Conservation (phyloP, 2,113 vertebrate genomes). For the Dissostichus mawsoni region DNA sequence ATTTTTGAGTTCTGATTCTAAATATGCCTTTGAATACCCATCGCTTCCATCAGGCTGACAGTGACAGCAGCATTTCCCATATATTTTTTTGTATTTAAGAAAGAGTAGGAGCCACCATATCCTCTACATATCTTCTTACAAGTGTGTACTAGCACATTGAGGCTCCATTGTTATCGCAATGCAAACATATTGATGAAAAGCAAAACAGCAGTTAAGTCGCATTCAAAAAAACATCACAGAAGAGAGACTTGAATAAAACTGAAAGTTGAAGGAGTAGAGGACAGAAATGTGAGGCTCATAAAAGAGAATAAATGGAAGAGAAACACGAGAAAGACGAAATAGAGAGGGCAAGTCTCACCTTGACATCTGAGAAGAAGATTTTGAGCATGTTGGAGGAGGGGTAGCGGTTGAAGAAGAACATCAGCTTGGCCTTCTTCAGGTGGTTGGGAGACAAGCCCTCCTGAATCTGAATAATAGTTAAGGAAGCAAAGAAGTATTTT, state of each 20-base stretch:
- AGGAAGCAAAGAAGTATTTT: conserved; percentile 40
- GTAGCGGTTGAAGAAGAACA: conserved; percentile 99
- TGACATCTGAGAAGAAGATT: conserved; percentile 99
- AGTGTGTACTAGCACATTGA: background rate
- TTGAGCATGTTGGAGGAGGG: conserved; percentile 99
- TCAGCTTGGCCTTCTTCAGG: conserved; percentile 99
- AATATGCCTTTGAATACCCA: background rate
- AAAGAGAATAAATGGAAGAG: background rate
- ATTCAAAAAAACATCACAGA: background rate
- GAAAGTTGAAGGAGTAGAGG: background rate
- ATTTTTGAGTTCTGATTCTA: conserved; percentile 24
- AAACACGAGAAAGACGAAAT: background rate
- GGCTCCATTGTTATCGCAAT: no score
- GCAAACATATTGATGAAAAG: background rate
- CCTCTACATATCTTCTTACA: background rate
- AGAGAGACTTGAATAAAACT: background rate
- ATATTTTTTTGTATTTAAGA: background rate
- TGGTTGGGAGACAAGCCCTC: conserved; percentile 99
- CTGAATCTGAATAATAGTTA: conserved; percentile 86
- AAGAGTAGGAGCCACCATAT: background rate
- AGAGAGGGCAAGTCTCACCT: conserved; percentile 86
- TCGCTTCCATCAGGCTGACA: background rate
- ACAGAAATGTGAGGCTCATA: background rate
- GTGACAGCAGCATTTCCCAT: background rate
- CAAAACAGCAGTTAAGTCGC: background rate